Evolutionary conservation across 35 echinoderm and acorn worm species (phyloP), one percentile per base, ranked within the genome.

Genomic region (Ophioderma brevispina): DNA sequence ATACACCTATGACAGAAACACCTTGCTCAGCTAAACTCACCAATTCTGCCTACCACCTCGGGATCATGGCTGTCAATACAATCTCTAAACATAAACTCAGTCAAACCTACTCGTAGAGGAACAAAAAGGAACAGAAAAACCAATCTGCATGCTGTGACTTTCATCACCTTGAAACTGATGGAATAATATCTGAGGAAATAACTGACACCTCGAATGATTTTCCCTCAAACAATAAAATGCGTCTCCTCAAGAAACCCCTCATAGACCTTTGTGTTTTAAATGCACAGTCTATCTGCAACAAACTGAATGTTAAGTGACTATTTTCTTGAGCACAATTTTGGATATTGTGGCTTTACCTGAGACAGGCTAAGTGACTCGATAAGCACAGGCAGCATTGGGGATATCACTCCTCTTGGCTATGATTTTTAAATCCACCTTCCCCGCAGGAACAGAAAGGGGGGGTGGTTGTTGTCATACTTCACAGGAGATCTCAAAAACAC

Each of bases 331-430:
- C 34, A 88, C 55, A 76, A 84, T 11, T 91, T 83, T 33, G n/a
- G 94, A 95, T 41, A 34, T 91, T 40, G 8, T 91, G 11, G 89
- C 94, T 42, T 30, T 95, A 2, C 81, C 88, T 52, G 93, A 94
- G 55, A 91, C 89, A 1, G 91, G 94, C 84, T 82, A 18, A 43
- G 31, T 0, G 59, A 56, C 21, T 5, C 30, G 33, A 75, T 17
- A 42, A 85, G n/a, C 52, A 94, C 40, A 32, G 46, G 32, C 33
- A 31, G 23, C 28, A 55, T 85, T 55, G 56, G 36, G 6, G 86
- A 78, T 32, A 37, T 28, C 17, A 94, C 87, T 41, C 85, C 85
- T 34, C 25, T 4, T 75, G 91, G 91, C 23, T 93, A 64, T 52
- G 39, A 37, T 35, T 81, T 93, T 35, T 39, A n/a, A n/a, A n/a